These are phyloP conservation scores for Meloe dianella DNA, from an alignment of 2,888 invertebrate genomes.

Conservation along the genomic window DNA sequence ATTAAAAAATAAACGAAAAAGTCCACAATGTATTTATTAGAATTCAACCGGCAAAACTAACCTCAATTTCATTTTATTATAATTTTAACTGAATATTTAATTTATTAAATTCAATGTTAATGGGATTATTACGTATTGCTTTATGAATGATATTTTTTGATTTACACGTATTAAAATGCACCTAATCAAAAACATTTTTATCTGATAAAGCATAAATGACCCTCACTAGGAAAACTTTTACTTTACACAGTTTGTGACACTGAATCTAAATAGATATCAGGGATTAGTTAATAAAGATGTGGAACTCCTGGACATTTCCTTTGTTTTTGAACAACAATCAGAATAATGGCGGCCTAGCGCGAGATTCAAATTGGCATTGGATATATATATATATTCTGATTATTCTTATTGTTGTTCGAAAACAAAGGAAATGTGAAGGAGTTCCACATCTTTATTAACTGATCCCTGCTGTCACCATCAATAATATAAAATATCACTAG, in stretches of 20 bases:
- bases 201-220: constrained; percentile 22
- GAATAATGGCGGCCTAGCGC: no score
- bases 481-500: no score
- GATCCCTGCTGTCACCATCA: no score
- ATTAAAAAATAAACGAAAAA: not conserved
- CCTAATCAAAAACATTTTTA: constrained; percentile 27
- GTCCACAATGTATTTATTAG: not conserved
- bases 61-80: constrained; percentile 23
- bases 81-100: not conserved
- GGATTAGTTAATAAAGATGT: no score
- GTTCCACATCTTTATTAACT: no score
- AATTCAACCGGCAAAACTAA: constrained; percentile 19
- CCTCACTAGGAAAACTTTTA: not conserved
- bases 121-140: not conserved
- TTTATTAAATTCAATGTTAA: not conserved
- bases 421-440: no score
- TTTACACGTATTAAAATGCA: constrained; percentile 28
- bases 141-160: constrained; percentile 1
- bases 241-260: not conserved
- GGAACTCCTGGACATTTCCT: no score
- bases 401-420: no score
- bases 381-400: no score
- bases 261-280: not conserved
- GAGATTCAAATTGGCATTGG: no score
- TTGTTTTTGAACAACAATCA: no score